A percentile compares a stretch with the other conserved stretches of the same genome.
phyloP scores from a whole-genome alignment of 1,140 invertebrate species.

The Nomia melanderi region DNA sequence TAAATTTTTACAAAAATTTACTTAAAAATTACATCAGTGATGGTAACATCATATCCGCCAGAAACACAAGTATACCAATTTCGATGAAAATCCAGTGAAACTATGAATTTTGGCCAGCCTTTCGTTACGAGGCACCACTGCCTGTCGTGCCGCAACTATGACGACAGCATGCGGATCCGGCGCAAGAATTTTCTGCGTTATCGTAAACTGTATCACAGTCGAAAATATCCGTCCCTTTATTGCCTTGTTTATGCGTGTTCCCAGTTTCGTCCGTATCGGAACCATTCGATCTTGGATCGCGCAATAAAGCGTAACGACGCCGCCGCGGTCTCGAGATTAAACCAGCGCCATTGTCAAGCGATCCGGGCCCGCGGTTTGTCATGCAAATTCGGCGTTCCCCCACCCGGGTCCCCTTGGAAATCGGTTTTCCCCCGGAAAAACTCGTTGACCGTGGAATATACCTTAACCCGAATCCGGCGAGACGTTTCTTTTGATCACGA shows the following conservation, averaged over 20 bases:
- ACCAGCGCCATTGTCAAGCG: constrained; percentile 16
- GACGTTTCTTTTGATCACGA: constrained; percentile 39
- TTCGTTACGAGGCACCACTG: no score
- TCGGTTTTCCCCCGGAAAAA: constrained; percentile 37
- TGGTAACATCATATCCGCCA: no score
- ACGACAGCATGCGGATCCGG: background rate
- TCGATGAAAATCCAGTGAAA: no score
- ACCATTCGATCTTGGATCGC: constrained; percentile 23
- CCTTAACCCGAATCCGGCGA: background rate
- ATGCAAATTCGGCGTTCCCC: constrained; percentile 30
- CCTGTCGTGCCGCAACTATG: no score
- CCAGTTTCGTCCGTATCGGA: constrained; percentile 2
- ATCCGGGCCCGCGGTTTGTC: constrained; percentile 9
- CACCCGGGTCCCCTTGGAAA: constrained; percentile 23
- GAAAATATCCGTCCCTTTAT: constrained; percentile 8
- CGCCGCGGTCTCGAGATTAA: constrained; percentile 12
- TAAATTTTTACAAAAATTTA: no score
- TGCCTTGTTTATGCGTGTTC: background rate
- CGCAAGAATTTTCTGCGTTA: background rate
- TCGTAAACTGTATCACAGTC: background rate
- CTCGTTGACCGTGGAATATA: constrained; percentile 44
- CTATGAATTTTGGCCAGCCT: no score
- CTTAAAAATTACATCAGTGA: no score
- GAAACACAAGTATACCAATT: no score
- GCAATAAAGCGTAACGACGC: constrained; percentile 20